Evolutionary conservation across 2,113 vertebrate species (phyloP), one percentile per base, ranked within the genome.

Genomic region (Pygoscelis antarcticus): DNA sequence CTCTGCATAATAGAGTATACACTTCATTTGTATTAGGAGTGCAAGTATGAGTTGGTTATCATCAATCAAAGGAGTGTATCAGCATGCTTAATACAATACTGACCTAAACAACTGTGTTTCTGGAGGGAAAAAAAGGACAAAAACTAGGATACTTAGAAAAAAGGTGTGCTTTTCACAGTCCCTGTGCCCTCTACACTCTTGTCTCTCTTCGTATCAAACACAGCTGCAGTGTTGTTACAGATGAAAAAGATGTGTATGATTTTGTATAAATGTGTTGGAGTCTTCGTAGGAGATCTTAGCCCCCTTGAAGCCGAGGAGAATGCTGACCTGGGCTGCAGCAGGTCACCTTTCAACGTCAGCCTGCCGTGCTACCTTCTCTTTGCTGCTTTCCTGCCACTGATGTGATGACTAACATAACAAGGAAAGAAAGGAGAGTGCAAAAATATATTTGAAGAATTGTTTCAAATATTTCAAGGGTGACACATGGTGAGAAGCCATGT

Each of bases 271-370:
- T 0, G 0, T 34, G 10, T 21, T 75, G 23, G 18, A 64, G 34
- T 15, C 32, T 34, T 29, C 8, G 4, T 4, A 58, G 55, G 34
- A 80, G 74, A 49, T 19, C 27, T 85, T 16, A 11, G 2, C 7
- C 26, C 4, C 13, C 13, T 19, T 58, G 71, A 83, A 83, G 49
- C 40, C 23, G 30, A 36, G 49, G 52, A 3, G 17, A 85, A 7
- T 0, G 2, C 0, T 2, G 87, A 36, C 30, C 42, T 42, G 42
- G 42, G 42, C 6, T 42, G 42, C 42, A 42, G 42, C 42, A 15
- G 42, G 42, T 42, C 42, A 42, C 42, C 42, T 42, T 42, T 42
- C 42, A 42, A 42, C 14, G 15, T 42, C 15, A 42, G 42, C 42
- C 42, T 42, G 42, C 42, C 14, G 6, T 42, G 42, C 42, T 42